phyloP scores from a whole-genome alignment of 2,888 invertebrate species.

The Megaustenia siamemsis region DNA sequence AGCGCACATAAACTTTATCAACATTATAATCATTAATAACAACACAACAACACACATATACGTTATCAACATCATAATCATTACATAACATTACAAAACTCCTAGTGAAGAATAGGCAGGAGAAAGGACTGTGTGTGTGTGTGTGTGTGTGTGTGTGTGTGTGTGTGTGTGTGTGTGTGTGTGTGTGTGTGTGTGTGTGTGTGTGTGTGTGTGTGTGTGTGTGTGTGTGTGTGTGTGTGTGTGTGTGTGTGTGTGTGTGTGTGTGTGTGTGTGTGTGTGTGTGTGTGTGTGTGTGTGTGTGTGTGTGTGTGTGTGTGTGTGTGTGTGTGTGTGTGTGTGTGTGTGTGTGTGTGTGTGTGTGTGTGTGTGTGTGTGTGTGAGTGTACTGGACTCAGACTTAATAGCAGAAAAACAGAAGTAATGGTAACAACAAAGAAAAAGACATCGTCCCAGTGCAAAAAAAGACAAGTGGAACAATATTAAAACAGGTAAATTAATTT shows the following conservation, averaged over 20 bases:
- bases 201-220: neutral
- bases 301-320: neutral
- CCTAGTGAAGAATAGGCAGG: no score
- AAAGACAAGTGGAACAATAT: no score
- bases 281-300: neutral
- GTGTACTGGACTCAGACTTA: no score
- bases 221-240: neutral
- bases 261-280: neutral
- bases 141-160: slow-evolving; percentile 7
- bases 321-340: neutral
- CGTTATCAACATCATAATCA: no score
- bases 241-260: neutral
- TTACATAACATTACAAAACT: no score
- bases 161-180: neutral
- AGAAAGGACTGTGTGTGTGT: neutral
- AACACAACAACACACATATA: no score
- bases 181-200: neutral
- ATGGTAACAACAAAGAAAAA: no score
- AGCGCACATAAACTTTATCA: no score
- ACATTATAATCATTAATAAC: no score
- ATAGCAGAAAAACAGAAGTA: no score
- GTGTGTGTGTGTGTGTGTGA: neutral
- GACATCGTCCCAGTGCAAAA: no score
- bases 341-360: neutral
- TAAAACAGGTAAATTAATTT: no score